Percentiles rank a stretch among this genome's conserved stretches.
Conservation (phyloP, 2,113 vertebrate species). For the Chionis minor region DNA sequence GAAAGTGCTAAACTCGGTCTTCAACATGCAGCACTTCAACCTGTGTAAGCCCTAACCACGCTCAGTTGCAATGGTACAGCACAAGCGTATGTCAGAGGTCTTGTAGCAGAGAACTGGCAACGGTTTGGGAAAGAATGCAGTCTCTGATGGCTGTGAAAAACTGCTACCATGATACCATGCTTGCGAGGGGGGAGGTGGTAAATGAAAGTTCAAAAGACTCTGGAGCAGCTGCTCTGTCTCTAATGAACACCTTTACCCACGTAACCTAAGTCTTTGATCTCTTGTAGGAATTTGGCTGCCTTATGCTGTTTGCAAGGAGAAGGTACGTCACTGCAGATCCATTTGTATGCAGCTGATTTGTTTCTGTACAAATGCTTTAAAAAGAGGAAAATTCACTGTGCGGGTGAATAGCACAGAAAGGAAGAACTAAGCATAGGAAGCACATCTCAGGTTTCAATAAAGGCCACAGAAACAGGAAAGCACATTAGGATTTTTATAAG, state of each 20-base stretch:
- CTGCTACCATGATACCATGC: background rate
- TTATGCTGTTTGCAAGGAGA: conserved; percentile 4
- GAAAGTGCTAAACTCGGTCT: background rate
- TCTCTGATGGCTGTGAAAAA: background rate
- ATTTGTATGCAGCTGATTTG: background rate
- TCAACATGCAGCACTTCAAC: background rate
- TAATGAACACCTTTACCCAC: background rate
- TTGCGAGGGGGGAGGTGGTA: background rate
- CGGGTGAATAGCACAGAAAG: background rate
- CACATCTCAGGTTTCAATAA: background rate
- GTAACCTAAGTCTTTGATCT: conserved; percentile 28
- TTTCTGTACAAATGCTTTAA: background rate
- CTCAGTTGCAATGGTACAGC: background rate
- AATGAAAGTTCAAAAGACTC: conserved; percentile 29
- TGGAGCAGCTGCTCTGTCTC: conserved; percentile 36
- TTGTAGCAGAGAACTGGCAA: background rate
- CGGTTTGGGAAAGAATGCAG: background rate
- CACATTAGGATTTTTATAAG: background rate
- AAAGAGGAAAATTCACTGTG: background rate
- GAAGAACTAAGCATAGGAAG: background rate
- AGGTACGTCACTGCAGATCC: background rate
- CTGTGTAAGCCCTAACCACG: background rate
- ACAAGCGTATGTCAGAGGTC: background rate
- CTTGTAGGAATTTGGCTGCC: background rate
- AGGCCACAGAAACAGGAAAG: background rate